phyloP scores from a whole-genome alignment of 2,113 vertebrate genomes.

The Aptenodytes forsteri region DNA sequence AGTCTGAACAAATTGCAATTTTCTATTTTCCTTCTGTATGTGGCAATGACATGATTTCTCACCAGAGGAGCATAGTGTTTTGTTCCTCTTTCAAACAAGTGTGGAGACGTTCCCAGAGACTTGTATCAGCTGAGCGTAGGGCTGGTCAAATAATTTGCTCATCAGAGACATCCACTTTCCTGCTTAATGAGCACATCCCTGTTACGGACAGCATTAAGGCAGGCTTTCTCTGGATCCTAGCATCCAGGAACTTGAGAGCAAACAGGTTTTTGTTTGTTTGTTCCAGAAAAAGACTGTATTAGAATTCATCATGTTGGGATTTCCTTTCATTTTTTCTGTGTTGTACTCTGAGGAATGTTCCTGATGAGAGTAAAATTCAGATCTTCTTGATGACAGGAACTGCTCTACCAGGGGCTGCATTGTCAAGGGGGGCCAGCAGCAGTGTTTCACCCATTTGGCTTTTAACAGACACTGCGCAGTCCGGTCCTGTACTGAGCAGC shows the following conservation, averaged over 20 bases:
- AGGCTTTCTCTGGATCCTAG: not conserved
- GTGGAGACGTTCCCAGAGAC: not conserved
- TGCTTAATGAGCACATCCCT: not conserved
- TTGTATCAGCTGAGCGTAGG: not conserved
- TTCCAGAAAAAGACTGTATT: not conserved
- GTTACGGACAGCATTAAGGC: accelerated
- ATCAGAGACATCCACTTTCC: not conserved
- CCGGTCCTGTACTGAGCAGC: not conserved
- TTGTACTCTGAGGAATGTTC: not conserved
- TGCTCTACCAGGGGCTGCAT: not conserved
- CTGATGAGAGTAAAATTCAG: not conserved
- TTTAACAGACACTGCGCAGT: accelerated
- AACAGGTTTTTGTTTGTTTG: not conserved
- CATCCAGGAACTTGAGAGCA: not conserved
- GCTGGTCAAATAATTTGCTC: not conserved
- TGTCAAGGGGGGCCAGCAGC: not conserved
- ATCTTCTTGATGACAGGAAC: not conserved
- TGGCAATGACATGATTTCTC: not conserved
- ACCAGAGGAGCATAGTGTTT: not conserved
- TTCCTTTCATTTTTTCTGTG: not conserved
- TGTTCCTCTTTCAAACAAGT: not conserved
- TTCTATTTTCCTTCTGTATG: not conserved
- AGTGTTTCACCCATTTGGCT: not conserved
- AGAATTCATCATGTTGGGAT: not conserved
- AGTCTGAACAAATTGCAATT: not conserved